Evolutionary conservation across 2,113 vertebrate genomes (phyloP), one percentile per base, ranked within the genome.

Genomic region (Silurus meridionalis): DNA sequence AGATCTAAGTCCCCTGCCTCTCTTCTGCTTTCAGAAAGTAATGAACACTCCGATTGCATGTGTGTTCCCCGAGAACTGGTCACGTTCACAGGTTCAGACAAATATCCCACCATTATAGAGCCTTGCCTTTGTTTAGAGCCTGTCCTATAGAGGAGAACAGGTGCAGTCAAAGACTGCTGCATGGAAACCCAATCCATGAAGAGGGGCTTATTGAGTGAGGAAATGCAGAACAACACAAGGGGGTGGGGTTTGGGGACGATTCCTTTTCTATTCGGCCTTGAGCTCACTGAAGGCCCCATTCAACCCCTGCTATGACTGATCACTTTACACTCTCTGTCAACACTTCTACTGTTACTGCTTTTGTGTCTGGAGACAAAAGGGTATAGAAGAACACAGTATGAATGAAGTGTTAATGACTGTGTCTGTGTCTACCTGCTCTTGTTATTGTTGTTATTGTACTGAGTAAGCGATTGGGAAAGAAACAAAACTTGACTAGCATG

Each of bases 241-340:
- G 4, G 55, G 74, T n/a, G 50, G 74, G 28, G 13, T 37, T 37
- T 37, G 37, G 17, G 60, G 86, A 88, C 83, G 91, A 84, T 87
- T 88, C 25, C 78, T 79, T 91, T 88, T 89, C 87, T 87, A 84
- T 85, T 83, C 46, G 64, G 86, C 53, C 60, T 6, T 72, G 75
- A 85, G 74, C 86, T 89, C 84, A n/a, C 84, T 84, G 66, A 55
- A 19, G 71, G 69, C 87, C 37, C 58, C 69, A 14, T 77, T 85
- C 91, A 90, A 89, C 90, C 90, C 90, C 84, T 77, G 87, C 82
- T 83, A 67, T 80, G 80, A 83, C 80, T 86, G 89, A 92, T 93
- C 89, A 63, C 81, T 93, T 94, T 92, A 92, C 93, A 88, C 88
- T 87, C 77, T 84, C 89, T 83, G 90, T 94, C 93, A 93, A 90